phyloP scores from a whole-genome alignment of 2,888 invertebrate species.

The Xanthostigma xanthostigma region DNA sequence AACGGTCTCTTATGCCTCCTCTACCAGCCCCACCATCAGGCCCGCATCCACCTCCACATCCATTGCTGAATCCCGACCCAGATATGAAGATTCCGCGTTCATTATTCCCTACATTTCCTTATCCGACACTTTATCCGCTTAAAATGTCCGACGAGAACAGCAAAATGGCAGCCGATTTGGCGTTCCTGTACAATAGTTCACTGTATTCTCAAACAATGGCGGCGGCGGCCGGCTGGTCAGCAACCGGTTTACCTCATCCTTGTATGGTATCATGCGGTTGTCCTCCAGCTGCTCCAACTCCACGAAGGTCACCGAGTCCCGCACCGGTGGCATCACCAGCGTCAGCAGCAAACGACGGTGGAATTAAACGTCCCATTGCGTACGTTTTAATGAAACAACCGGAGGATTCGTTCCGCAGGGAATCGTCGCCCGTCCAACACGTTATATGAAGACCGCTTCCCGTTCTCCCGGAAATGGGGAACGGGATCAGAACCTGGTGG shows the following conservation, averaged over 20 bases:
- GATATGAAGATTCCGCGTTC: conserved; percentile 52
- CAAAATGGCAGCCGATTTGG: conserved; percentile 52
- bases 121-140: conserved; percentile 49
- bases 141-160: conserved; percentile 37
- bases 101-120: conserved; percentile 55
- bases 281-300: conserved; percentile 23
- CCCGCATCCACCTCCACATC: conserved; percentile 32
- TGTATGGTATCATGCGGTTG: conserved; percentile 34
- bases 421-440: conserved; percentile 38
- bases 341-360: not conserved
- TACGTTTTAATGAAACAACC: conserved; percentile 48
- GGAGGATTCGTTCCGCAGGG: conserved; percentile 30
- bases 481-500: conserved; percentile 17
- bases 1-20: conserved; percentile 30
- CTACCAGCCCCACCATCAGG: conserved; percentile 31
- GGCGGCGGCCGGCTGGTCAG: conserved; percentile 25
- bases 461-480: conserved; percentile 59
- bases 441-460: conserved; percentile 77
- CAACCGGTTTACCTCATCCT: conserved; percentile 22
- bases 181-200: conserved; percentile 43
- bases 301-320: conserved; percentile 23
- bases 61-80: conserved; percentile 33
- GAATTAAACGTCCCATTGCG: conserved; percentile 37
- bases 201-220: conserved; percentile 35
- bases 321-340: conserved; percentile 13